Evolutionary conservation across 1,140 invertebrate species (phyloP).

Genomic region (Cotesia vestalis): DNA sequence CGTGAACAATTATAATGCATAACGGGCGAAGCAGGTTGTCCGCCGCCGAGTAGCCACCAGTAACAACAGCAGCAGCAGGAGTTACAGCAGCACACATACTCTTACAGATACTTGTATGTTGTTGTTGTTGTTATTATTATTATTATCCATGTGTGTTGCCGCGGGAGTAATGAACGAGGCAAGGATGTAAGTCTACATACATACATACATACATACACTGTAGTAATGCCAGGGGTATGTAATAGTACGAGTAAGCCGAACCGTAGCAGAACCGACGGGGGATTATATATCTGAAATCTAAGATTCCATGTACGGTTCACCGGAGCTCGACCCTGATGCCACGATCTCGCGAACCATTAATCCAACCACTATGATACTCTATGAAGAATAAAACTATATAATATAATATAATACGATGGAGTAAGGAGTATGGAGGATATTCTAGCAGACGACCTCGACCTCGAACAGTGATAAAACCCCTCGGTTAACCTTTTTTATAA

Average conservation of each 20-base stretch:
- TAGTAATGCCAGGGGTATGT: background rate
- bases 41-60: background rate
- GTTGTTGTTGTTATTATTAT: background rate
- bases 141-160: too few relatives aligned
- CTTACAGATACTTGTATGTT: too few relatives aligned
- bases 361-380: constrained; percentile 33
- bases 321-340: constrained; percentile 44
- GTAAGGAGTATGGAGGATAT: background rate
- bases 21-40: constrained; percentile 45
- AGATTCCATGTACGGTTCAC: constrained; percentile 52
- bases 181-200: background rate
- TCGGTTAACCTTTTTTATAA: too few relatives aligned
- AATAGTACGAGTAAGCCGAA: constrained; percentile 11
- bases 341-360: constrained; percentile 52
- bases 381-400: constrained; percentile 26
- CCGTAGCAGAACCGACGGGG: background rate
- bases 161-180: constrained; percentile 26
- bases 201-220: background rate
- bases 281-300: constrained; percentile 45
- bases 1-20: constrained; percentile 46
- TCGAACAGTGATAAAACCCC: too few relatives aligned
- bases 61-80: too few relatives aligned
- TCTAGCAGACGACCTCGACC: too few relatives aligned
- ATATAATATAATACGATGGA: constrained; percentile 1
- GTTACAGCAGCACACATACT: too few relatives aligned